Percentiles rank a stretch among this genome's conserved stretches.
Evolutionary conservation across 2,797 vertebrate species (phyloP).

Genomic region (Bradypus variegatus): DNA sequence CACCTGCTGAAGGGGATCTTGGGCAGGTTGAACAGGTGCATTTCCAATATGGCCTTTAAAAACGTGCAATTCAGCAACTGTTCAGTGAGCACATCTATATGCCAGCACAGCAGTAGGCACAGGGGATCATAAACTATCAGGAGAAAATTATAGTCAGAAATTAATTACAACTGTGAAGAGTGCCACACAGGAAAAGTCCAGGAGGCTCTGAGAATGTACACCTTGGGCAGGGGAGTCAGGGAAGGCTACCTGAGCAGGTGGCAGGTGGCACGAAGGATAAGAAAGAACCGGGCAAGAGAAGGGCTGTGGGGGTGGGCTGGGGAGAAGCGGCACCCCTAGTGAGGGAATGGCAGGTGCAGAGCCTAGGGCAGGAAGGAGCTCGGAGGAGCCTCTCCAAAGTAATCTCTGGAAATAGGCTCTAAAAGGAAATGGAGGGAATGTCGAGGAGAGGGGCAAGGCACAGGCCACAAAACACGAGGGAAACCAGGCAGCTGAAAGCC

Average conservation of each 20-base stretch:
- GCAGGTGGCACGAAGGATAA: not conserved
- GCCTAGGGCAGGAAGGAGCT: not conserved
- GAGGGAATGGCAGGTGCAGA: not conserved
- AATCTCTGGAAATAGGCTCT: not conserved
- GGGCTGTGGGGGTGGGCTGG: not conserved
- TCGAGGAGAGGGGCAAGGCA: not conserved
- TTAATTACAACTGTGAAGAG: not conserved
- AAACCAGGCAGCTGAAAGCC: too few species aligned
- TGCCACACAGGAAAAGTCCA: not conserved
- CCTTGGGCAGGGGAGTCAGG: not conserved
- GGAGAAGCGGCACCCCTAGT: fast-evolving
- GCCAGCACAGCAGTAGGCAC: not conserved
- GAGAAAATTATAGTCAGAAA: too few species aligned
- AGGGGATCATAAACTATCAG: not conserved
- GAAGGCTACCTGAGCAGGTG: not conserved
- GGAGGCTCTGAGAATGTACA: not conserved
- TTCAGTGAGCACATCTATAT: too few species aligned
- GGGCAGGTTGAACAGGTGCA: too few species aligned
- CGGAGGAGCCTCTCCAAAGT: not conserved
- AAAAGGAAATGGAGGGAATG: not conserved
- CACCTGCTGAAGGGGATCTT: too few species aligned
- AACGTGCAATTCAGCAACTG: too few species aligned
- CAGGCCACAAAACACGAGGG: not conserved
- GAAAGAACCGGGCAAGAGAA: not conserved
- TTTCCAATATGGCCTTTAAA: too few species aligned